Base-by-base conservation (phyloP, 2,113 vertebrate species). In the Corythoichthys intestinalis region DNA sequence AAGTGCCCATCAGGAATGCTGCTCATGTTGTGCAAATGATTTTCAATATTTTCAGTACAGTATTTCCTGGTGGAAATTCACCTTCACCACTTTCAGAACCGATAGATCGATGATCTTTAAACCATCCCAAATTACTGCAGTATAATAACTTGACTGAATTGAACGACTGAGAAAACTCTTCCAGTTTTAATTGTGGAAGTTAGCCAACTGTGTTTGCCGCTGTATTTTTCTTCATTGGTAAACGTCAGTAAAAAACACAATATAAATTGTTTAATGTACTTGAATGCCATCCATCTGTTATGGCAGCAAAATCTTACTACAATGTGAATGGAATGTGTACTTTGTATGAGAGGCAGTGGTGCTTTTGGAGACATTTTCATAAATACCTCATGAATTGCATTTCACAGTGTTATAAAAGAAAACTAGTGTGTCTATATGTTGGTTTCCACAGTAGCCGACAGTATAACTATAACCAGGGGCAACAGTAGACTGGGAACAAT, bases 341-440 rank as follows among this genome's bases (percentile, higher is more conserved):
- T 9, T 13, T 49, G 54, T 11, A 37, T 58, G 20, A 20, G 12
- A 37, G 28, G 12, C 15, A 35, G 57, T 57, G 44, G 0, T 34
- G 34, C 47, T 57, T 66, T 67, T 5, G 41, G 12, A 41, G 11
- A 66, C 70, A 48, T 2, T 41, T 71, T 6, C 14, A 3, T 20
- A 5, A 11, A 17, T 38, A 13, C n/a, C 64, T 56, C 64, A 62
- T 9, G 37, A 10, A n/a, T 3, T 66, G 28, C 38, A 38, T 66
- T 68, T 72, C 70, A 62, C 46, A 49, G 60, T 50, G 66, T 71
- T 62, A 20, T 12, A 10, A 10, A 48, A 48, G 47, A 48, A 48
- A 48, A 14, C 47, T 12, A 48, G 10, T 48, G 4, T 12, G 47
- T 13, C 10, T 13, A 11, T 44, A 44, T 48, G 47, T 48, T 48